Evolutionary conservation across 2,113 vertebrate genomes (phyloP).

Genomic region (Hydropotes inermis): DNA sequence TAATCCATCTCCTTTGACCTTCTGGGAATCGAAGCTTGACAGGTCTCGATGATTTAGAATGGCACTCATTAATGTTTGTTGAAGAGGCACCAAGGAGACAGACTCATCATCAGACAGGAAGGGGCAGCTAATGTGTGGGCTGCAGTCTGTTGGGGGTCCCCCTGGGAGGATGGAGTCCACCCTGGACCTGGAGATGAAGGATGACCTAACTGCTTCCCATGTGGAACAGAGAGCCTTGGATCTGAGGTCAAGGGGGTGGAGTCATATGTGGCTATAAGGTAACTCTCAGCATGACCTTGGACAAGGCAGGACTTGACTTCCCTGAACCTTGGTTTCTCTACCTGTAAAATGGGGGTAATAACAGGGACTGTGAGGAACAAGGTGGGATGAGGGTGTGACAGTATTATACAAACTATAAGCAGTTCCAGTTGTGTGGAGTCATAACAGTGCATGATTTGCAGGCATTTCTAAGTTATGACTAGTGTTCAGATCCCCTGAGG

Average conservation of each 20-base stretch:
- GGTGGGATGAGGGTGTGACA: neutral
- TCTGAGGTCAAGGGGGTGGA: neutral
- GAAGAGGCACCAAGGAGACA: neutral
- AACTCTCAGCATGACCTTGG: neutral
- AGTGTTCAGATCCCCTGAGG: neutral
- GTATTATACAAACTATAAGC: neutral
- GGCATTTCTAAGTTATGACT: neutral
- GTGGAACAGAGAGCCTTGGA: neutral
- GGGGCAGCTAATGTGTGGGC: neutral
- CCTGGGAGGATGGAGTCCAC: neutral
- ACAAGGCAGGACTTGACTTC: neutral
- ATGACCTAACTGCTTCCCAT: neutral
- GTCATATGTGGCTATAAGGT: neutral
- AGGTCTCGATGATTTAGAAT: neutral
- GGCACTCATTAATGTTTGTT: neutral
- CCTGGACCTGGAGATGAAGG: neutral
- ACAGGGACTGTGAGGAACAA: neutral
- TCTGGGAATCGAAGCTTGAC: slow-evolving; percentile 10
- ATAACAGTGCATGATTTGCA: neutral
- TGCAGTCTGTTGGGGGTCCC: neutral
- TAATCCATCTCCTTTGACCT: slow-evolving; percentile 27
- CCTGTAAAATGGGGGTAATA: neutral
- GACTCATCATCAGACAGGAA: neutral
- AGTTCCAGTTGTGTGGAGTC: neutral
- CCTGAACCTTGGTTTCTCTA: neutral